These are phyloP conservation scores for Plagodis dolabraria DNA, from an alignment of 2,888 invertebrate species.

Conservation along the genomic window DNA sequence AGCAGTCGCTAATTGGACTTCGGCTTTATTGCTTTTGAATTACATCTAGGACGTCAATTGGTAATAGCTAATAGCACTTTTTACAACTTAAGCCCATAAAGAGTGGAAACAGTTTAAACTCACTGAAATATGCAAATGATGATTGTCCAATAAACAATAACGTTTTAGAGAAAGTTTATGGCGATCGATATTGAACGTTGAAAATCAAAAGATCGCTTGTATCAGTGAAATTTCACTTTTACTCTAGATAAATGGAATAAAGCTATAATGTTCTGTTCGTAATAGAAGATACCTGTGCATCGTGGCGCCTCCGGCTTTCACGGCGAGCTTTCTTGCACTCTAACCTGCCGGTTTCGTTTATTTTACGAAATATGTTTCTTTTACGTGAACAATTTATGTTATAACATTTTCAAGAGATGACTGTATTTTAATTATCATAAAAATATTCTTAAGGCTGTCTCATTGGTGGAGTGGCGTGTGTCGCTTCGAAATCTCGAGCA, in stretches of 20 bases:
- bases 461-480: no score
- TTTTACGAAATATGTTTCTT: constrained; percentile 4
- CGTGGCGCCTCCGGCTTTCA: constrained; percentile 49
- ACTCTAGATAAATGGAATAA: constrained; percentile 63
- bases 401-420: no score
- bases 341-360: constrained; percentile 10
- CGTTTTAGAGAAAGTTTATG: constrained; percentile 26
- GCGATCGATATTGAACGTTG: constrained; percentile 44
- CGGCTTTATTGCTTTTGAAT: constrained; percentile 20
- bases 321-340: constrained; percentile 14
- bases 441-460: no score
- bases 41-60: neutral
- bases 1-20: constrained; percentile 19
- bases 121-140: constrained; percentile 10
- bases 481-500: no score
- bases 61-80: neutral
- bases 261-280: constrained; percentile 63
- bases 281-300: constrained; percentile 55
- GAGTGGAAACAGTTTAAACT: constrained; percentile 1
- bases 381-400: neutral
- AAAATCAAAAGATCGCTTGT: constrained; percentile 47
- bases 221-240: constrained; percentile 56
- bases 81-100: neutral
- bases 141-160: constrained; percentile 8
- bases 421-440: no score